Evolutionary conservation across 2,113 vertebrate species (phyloP).

Genomic region (Speoplatyrhinus poulsoni): DNA sequence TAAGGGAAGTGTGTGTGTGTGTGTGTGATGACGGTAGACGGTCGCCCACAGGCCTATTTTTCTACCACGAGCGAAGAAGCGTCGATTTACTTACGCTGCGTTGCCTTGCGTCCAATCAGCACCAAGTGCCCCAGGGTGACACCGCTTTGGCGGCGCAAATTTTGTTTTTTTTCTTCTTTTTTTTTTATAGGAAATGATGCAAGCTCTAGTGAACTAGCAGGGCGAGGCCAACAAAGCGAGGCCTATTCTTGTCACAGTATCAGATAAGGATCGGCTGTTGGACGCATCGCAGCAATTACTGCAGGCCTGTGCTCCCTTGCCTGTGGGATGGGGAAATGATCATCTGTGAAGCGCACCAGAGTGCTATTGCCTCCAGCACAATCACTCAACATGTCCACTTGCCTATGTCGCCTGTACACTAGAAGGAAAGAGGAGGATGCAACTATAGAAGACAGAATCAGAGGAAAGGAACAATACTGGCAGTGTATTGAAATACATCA

Average conservation of each 20-base stretch:
- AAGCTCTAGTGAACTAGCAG: conserved; percentile 69
- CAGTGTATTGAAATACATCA: neutral
- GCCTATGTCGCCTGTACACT: conserved; percentile 60
- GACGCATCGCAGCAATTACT: conserved; percentile 72
- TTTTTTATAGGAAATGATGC: conserved; percentile 69
- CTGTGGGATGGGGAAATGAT: conserved; percentile 71
- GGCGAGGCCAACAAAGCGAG: conserved; percentile 67
- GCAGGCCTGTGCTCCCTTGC: conserved; percentile 54
- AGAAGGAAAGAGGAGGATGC: conserved; percentile 32
- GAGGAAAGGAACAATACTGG: conserved; percentile 5
- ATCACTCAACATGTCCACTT: conserved; percentile 73
- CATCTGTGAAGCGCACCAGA: conserved; percentile 66
- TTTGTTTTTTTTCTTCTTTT: conserved; percentile 46
- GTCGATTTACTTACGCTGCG: conserved; percentile 69
- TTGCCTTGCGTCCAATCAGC: conserved; percentile 66
- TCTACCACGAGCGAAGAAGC: conserved; percentile 59
- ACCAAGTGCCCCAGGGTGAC: conserved; percentile 64
- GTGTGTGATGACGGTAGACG: conserved; percentile 52
- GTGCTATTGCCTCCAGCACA: conserved; percentile 63
- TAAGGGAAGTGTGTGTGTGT: conserved; percentile 27
- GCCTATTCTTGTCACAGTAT: conserved; percentile 70
- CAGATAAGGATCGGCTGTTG: conserved; percentile 71
- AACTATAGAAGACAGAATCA: conserved; percentile 1
- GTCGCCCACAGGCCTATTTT: conserved; percentile 67
- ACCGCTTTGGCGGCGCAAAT: conserved; percentile 47